Evolutionary conservation across 92 coral and sea anemone genomes (phyloP).

Genomic region (Umimayanthus kanabou): DNA sequence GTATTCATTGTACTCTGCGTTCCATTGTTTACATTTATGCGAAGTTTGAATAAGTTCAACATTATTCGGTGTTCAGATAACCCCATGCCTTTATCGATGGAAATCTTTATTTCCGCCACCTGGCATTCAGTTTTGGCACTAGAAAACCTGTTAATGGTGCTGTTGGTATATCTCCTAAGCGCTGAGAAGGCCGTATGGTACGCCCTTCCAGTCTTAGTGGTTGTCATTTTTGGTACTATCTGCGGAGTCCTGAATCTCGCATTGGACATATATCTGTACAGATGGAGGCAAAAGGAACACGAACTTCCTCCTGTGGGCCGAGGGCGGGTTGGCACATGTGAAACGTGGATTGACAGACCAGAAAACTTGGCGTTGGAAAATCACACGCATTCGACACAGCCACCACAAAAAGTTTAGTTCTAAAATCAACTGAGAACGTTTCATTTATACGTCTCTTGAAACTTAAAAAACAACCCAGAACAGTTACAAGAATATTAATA

Average conservation of each 20-base stretch:
- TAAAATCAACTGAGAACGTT: background rate
- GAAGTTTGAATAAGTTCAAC: slow-evolving; percentile 37
- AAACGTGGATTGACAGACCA: slow-evolving; percentile 25
- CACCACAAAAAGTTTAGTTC: background rate
- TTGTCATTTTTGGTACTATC: slow-evolving; percentile 25
- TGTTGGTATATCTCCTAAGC: background rate
- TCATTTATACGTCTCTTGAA: background rate
- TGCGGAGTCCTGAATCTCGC: slow-evolving; percentile 34
- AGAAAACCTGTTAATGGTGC: slow-evolving; percentile 25
- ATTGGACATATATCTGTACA: slow-evolving; percentile 20
- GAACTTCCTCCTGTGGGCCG: slow-evolving; percentile 25
- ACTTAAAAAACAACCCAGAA: too few species aligned
- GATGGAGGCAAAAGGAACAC: slow-evolving; percentile 35
- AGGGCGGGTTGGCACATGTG: slow-evolving; percentile 33
- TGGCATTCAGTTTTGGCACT: slow-evolving; percentile 18
- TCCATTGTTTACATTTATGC: slow-evolving; percentile 40
- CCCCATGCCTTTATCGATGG: slow-evolving; percentile 28
- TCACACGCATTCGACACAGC: background rate
- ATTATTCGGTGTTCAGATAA: slow-evolving; percentile 28
- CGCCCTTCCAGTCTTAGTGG: slow-evolving; percentile 18
- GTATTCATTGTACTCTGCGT: slow-evolving; percentile 30
- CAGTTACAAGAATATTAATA: too few species aligned
- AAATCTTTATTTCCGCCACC: slow-evolving; percentile 19
- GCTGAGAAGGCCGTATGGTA: background rate
- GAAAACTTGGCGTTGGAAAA: slow-evolving; percentile 12